These are phyloP conservation scores for Hyposmocoma kahamanoa DNA, from an alignment of 1,140 invertebrate genomes.

Conservation along the genomic window DNA sequence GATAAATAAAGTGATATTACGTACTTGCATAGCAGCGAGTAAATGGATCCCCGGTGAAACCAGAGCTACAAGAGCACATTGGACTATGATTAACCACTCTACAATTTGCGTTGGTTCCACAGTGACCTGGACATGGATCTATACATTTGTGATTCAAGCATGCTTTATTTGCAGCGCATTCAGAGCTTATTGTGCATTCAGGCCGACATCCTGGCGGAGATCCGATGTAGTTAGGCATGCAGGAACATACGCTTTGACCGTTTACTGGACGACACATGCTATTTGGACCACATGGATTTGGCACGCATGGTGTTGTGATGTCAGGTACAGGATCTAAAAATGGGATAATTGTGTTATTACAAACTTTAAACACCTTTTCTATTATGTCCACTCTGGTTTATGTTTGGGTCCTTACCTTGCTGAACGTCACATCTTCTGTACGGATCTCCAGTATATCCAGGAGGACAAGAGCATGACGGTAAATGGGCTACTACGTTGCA, in stretches of 20 bases:
- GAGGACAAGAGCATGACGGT: slow-evolving; percentile 80
- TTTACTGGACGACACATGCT: slow-evolving; percentile 79
- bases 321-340: slow-evolving; percentile 31
- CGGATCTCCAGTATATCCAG: slow-evolving; percentile 80
- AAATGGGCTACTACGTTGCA: slow-evolving; percentile 84
- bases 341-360: background rate
- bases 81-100: slow-evolving; percentile 83
- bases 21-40: slow-evolving; percentile 67
- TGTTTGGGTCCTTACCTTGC: slow-evolving; percentile 32
- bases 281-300: slow-evolving; percentile 83
- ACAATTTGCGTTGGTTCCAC: slow-evolving; percentile 84
- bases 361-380: too few species aligned
- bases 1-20: slow-evolving; percentile 48
- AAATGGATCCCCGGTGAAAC: slow-evolving; percentile 75
- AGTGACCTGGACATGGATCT: slow-evolving; percentile 81
- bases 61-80: slow-evolving; percentile 69
- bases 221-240: slow-evolving; percentile 81
- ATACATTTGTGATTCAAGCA: slow-evolving; percentile 80
- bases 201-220: slow-evolving; percentile 83
- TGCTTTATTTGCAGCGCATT: slow-evolving; percentile 79
- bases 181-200: slow-evolving; percentile 81
- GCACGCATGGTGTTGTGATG: slow-evolving; percentile 75
- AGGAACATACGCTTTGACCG: slow-evolving; percentile 81
- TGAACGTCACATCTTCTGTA: slow-evolving; percentile 71
- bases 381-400: too few species aligned